These are phyloP conservation scores for Schizaphis graminum DNA, from an alignment of 2,888 invertebrate species.

Conservation along the genomic window DNA sequence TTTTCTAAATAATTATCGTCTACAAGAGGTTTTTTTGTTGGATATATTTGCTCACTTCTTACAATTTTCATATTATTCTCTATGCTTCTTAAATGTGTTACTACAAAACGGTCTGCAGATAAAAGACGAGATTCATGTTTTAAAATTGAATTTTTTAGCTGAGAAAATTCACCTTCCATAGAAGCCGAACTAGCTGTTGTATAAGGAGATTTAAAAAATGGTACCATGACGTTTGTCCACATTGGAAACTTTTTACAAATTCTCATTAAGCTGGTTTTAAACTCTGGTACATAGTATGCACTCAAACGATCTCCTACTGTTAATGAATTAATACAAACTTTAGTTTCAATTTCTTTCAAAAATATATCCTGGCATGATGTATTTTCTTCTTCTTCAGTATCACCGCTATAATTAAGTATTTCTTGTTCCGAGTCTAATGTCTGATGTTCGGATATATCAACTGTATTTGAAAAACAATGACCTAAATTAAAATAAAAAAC, in stretches of 20 bases:
- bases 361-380: background rate
- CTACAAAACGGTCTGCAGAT: background rate
- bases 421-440: background rate
- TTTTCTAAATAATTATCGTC: background rate
- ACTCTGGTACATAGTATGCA: conserved; percentile 8
- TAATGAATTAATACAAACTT: background rate
- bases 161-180: background rate
- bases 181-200: background rate
- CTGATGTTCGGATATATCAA: conserved; percentile 2
- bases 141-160: background rate
- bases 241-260: conserved; percentile 8
- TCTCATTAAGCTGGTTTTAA: conserved; percentile 14
- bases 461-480: conserved; percentile 4
- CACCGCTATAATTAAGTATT: background rate
- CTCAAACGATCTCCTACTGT: background rate
- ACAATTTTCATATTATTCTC: background rate
- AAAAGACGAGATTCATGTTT: conserved; percentile 16
- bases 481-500: background rate
- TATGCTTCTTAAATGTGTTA: background rate
- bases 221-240: background rate
- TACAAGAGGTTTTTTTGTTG: background rate
- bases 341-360: background rate
- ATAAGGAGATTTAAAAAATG: background rate
- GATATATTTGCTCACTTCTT: background rate
- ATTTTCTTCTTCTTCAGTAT: conserved; percentile 4